Conservation (phyloP, 1,140 invertebrate species). For the Bombus fervidus region DNA sequence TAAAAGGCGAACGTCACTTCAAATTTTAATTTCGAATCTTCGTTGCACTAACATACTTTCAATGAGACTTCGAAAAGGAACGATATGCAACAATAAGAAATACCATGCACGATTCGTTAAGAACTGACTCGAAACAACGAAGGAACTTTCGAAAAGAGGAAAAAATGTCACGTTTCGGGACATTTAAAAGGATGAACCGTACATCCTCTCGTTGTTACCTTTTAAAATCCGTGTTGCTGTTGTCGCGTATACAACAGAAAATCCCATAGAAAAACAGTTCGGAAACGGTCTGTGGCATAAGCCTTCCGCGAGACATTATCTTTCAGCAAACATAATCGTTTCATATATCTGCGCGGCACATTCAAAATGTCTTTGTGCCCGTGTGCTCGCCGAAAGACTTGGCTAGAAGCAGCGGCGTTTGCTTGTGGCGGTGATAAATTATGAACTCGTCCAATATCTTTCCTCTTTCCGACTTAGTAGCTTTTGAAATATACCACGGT, state of each 20-base stretch:
- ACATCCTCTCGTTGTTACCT: not conserved
- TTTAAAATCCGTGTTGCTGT: not conserved
- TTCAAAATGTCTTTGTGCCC: slow-evolving; percentile 20
- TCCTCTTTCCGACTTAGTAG: slow-evolving; percentile 27
- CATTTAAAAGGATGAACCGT: not conserved
- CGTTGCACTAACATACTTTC: no score
- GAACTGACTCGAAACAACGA: no score
- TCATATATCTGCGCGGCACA: slow-evolving; percentile 23
- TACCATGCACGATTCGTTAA: no score
- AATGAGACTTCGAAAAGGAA: no score
- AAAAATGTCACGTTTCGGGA: no score
- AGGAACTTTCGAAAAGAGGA: no score
- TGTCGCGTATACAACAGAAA: not conserved
- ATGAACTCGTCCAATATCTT: slow-evolving; percentile 41
- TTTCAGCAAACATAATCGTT: slow-evolving; percentile 40
- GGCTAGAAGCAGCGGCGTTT: not conserved
- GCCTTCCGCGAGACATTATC: slow-evolving; percentile 12
- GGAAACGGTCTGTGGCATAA: not conserved
- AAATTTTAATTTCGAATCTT: no score
- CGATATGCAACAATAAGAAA: no score
- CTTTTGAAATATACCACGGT: slow-evolving; percentile 40
- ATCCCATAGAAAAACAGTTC: slow-evolving; percentile 18
- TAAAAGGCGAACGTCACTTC: no score
- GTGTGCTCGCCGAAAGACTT: not conserved
- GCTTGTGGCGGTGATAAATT: slow-evolving; percentile 42